Percentiles rank a stretch among this genome's conserved stretches.
Conservation (phyloP, 2,888 invertebrate genomes). For the Pseudanteris insignis region DNA sequence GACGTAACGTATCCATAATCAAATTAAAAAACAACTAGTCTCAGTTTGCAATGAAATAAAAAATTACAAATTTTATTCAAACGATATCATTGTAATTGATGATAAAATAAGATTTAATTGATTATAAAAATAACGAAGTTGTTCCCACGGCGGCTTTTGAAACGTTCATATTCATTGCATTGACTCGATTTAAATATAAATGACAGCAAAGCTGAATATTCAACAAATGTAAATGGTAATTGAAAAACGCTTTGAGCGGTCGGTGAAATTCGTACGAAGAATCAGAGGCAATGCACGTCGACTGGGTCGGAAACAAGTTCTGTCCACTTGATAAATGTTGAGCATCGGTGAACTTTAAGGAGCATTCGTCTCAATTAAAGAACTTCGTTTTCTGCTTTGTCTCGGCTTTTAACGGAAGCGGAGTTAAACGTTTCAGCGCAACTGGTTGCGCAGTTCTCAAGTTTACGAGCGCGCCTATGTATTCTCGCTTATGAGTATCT, state of each 20-base stretch:
- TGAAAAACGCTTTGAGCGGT: constrained; percentile 16
- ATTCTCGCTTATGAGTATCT: constrained; percentile 20
- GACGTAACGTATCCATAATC: no score
- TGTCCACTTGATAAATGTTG: constrained; percentile 42
- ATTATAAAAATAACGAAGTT: no score
- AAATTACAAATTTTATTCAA: no score
- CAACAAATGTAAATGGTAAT: constrained; percentile 27
- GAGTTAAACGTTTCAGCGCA: constrained; percentile 34
- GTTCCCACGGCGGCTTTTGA: no score
- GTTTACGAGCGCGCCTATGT: constrained; percentile 20
- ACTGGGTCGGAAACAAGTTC: constrained; percentile 36
- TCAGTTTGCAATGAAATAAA: no score
- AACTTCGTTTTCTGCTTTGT: constrained; percentile 41
- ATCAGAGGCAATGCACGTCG: constrained; percentile 23
- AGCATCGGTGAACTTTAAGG: constrained; percentile 41
- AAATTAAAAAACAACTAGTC: no score
- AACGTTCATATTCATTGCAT: constrained; percentile 3
- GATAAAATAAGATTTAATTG: no score
- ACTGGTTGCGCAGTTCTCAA: constrained; percentile 38
- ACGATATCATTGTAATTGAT: no score
- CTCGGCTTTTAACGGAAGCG: constrained; percentile 32
- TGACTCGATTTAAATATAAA: constrained; percentile 7
- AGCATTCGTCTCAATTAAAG: constrained; percentile 44
- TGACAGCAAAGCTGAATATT: constrained; percentile 16
- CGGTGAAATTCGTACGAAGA: constrained; percentile 28